Conservation (phyloP, 2,888 invertebrate species). For the Darwinula stevensoni region DNA sequence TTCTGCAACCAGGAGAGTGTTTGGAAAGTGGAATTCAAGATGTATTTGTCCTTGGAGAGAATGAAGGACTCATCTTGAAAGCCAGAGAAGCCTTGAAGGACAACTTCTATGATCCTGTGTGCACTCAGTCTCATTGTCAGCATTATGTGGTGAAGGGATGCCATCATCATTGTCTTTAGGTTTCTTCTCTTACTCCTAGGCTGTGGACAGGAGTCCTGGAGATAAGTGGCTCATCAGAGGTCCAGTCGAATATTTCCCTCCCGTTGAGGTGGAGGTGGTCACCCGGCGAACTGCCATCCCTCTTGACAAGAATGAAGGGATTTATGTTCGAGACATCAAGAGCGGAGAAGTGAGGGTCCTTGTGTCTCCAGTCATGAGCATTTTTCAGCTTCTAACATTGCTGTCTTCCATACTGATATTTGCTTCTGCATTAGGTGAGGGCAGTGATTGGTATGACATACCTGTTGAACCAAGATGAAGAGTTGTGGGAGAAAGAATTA, state of each 20-base stretch:
- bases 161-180: neutral
- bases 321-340: slow-evolving; percentile 20
- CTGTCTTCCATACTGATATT: too few relatives aligned
- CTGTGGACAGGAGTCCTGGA: slow-evolving; percentile 16
- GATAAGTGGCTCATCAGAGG: slow-evolving; percentile 22
- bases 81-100: slow-evolving; percentile 17
- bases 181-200: neutral
- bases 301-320: slow-evolving; percentile 22
- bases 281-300: slow-evolving; percentile 18
- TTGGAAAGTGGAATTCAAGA: slow-evolving; percentile 20
- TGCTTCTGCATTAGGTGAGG: slow-evolving; percentile 14
- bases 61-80: slow-evolving; percentile 20
- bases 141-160: slow-evolving; percentile 1
- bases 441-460: slow-evolving; percentile 20
- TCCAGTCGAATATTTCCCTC: slow-evolving; percentile 21
- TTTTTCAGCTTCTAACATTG: neutral
- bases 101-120: slow-evolving; percentile 8
- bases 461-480: slow-evolving; percentile 19
- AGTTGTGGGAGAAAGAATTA: slow-evolving; percentile 14
- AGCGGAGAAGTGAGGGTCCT: slow-evolving; percentile 11
- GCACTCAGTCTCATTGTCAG: neutral
- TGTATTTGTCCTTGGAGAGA: slow-evolving; percentile 19
- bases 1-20: slow-evolving; percentile 20
- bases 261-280: slow-evolving; percentile 20
- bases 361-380: neutral